Base-by-base conservation (phyloP, 2,888 invertebrate genomes). In the Spilosoma lubricipeda region DNA sequence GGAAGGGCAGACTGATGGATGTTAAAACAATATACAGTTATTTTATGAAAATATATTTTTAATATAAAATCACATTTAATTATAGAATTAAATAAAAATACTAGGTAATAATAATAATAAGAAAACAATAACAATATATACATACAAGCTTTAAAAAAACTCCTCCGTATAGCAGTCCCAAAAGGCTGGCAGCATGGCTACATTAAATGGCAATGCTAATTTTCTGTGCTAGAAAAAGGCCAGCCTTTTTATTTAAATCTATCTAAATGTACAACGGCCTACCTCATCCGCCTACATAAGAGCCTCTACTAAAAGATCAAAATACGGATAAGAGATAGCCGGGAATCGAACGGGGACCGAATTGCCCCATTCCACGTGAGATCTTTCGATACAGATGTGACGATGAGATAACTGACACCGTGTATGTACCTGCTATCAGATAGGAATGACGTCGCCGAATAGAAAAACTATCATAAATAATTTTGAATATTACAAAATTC, bases 301-400 rank as follows among this genome's bases (percentile, higher is more conserved):
- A 72, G 69, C 77, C 67, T 59, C 70, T 71, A 78, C 67, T 77
- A 80, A 76, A 63, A 86, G 86, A 86, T 86, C 71, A 71, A 42
- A 73, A 73, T 73, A 67, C 75, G 30, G 85, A 85, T 85, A 84
- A 71, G 66, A 66, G 27, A 59, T 65, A 48, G 72, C 65, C 73
- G 78, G 77, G 83, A 82, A 81, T 86, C 86, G 83, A 86, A 85
- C 83, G 70, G 74, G 78, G 76, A 75, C 82, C 72, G 72, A 82
- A 84, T 83, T 81, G 82, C 82, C 81, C 76, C 82, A 76, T 82
- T 79, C 85, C 86, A 84, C 78, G 82, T 75, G 82, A 86, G 86
- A 86, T 86, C 74, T n/a, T 33, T 66, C 73, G 86, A 82, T 83
- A 83, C 73, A 72, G 73, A 80, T 70, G 78, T 73, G 48, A 67